A percentile compares a stretch with the other conserved stretches of the same genome.
phyloP scores from a whole-genome alignment of 2,797 vertebrate species.

The Poeciliopsis turneri region DNA sequence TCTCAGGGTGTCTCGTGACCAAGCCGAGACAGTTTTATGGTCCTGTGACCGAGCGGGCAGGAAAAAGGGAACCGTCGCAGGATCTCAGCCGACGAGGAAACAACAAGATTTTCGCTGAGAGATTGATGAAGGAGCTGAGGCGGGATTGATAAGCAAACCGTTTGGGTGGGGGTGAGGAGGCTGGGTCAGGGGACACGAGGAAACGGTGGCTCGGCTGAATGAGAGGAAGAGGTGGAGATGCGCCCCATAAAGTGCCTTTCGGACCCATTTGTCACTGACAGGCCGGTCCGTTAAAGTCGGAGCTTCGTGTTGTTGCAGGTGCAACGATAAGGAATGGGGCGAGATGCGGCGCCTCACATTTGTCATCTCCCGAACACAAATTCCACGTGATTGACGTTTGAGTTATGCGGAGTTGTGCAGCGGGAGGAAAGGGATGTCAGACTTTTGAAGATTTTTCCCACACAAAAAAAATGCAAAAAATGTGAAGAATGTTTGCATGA shows the following conservation, averaged over 20 bases:
- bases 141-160: constrained; percentile 79
- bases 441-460: not conserved
- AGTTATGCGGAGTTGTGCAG: not conserved
- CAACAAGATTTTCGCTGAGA: constrained; percentile 72
- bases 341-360: not conserved
- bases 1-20: constrained; percentile 72
- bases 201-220: constrained; percentile 67
- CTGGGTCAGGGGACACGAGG: constrained; percentile 60
- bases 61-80: constrained; percentile 72
- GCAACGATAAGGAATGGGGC: not conserved
- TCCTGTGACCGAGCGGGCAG: constrained; percentile 69
- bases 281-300: constrained; percentile 15
- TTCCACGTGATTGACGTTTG: not conserved
- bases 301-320: constrained; percentile 8
- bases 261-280: constrained; percentile 37
- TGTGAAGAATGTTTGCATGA: not conserved
- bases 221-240: constrained; percentile 80
- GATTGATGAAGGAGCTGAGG: constrained; percentile 76
- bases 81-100: constrained; percentile 76
- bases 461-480: not conserved
- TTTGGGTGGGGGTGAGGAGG: constrained; percentile 51
- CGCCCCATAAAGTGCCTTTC: constrained; percentile 67
- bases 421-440: not conserved
- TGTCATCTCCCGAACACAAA: not conserved
- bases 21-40: constrained; percentile 80